These are phyloP conservation scores for Peromyscus melanophrys DNA, from an alignment of 2,797 vertebrate species.

Conservation along the genomic window DNA sequence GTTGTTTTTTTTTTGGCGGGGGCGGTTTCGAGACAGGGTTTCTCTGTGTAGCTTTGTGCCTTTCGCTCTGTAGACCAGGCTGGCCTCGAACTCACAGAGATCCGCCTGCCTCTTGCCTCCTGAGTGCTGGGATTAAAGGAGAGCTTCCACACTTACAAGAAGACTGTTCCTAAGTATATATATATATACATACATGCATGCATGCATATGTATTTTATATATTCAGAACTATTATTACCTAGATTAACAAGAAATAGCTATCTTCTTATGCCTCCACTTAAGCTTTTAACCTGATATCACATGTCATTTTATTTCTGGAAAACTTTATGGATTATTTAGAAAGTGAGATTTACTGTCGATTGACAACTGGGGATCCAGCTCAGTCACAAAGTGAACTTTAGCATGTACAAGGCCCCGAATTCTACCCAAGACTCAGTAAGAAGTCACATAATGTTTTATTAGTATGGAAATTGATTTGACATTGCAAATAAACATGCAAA, in stretches of 20 bases:
- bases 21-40: too few relatives aligned
- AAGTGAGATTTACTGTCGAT: background rate
- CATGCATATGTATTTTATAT: background rate
- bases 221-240: background rate
- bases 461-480: conserved; percentile 22
- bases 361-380: background rate
- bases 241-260: background rate
- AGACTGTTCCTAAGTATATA: background rate
- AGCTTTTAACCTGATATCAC: background rate
- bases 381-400: background rate
- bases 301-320: background rate
- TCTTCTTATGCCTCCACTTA: background rate
- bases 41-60: too few relatives aligned
- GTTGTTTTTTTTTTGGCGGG: too few relatives aligned
- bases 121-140: too few relatives aligned
- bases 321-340: background rate
- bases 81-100: too few relatives aligned
- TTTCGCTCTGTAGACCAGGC: too few relatives aligned
- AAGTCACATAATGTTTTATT: conserved; percentile 25
- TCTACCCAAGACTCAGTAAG: background rate
- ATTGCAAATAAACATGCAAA: background rate
- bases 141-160: background rate
- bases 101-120: too few relatives aligned
- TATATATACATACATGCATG: background rate
- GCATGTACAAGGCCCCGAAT: background rate